A percentile compares a stretch with the other conserved stretches of the same genome.
phyloP scores from a whole-genome alignment of 2,888 invertebrate species.

The Apotomis betuletana region DNA sequence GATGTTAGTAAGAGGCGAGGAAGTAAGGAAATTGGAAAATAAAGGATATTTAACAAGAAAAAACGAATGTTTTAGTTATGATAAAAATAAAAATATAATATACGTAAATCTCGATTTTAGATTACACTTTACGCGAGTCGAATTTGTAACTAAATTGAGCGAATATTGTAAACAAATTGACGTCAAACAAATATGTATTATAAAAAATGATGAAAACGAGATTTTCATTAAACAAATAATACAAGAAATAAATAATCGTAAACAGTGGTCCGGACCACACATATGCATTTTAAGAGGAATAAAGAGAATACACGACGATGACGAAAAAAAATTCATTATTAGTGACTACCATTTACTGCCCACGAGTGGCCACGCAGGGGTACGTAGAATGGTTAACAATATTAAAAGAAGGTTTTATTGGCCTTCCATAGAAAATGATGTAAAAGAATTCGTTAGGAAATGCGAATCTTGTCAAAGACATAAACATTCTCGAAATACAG shows the following conservation, averaged over 20 bases:
- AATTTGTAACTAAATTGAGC: slow-evolving; percentile 43
- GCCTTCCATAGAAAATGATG: not conserved
- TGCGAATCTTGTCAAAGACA: slow-evolving; percentile 4
- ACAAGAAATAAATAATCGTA: slow-evolving; percentile 33
- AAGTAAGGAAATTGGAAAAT: not conserved
- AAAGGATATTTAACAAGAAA: not conserved
- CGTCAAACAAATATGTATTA: slow-evolving; percentile 13
- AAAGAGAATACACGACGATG: not conserved
- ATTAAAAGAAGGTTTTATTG: slow-evolving; percentile 3
- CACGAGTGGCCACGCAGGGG: slow-evolving; percentile 32
- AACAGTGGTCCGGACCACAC: slow-evolving; percentile 43
- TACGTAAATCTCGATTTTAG: slow-evolving; percentile 60
- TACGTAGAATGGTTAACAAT: slow-evolving; percentile 26
- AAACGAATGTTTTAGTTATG: not conserved
- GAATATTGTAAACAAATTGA: slow-evolving; percentile 1
- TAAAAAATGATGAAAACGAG: slow-evolving; percentile 12
- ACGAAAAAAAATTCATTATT: slow-evolving; percentile 2
- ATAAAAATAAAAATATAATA: not conserved
- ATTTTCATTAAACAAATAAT: slow-evolving; percentile 8
- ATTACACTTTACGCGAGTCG: slow-evolving; percentile 43
- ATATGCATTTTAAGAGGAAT: slow-evolving; percentile 52
- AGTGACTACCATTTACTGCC: slow-evolving; percentile 34
- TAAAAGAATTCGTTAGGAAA: not conserved
- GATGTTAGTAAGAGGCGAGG: not conserved
- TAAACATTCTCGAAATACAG: not conserved